Percentiles rank a stretch among this genome's conserved stretches.
phyloP scores from a whole-genome alignment of 2,113 vertebrate species.

The Desmodus rotundus region DNA sequence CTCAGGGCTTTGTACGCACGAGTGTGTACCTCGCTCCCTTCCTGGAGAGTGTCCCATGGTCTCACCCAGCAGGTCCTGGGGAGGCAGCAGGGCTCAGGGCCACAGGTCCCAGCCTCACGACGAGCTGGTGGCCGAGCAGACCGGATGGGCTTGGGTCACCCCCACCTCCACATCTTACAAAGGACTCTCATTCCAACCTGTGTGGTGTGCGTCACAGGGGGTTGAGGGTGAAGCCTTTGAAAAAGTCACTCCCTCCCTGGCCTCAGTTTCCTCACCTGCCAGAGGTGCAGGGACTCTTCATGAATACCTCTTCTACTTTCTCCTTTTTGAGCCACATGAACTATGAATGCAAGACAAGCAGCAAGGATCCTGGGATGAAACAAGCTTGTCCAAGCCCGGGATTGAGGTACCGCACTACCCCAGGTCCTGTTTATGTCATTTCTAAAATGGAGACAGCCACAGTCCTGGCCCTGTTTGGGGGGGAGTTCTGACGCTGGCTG shows the following conservation, averaged over 20 bases:
- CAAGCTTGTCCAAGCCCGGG: fast-evolving
- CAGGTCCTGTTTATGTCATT: background rate
- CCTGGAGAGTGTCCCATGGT: background rate
- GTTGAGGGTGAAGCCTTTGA: fast-evolving
- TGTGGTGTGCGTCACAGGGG: fast-evolving
- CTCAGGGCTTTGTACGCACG: background rate
- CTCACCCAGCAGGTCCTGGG: background rate
- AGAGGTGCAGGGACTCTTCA: background rate
- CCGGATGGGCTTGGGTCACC: fast-evolving
- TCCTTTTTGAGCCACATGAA: background rate
- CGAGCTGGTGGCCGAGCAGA: fast-evolving
- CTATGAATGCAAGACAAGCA: background rate
- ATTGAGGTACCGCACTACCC: no score
- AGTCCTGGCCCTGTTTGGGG: background rate
- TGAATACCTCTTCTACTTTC: background rate
- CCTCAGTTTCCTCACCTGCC: background rate
- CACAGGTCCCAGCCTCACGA: background rate
- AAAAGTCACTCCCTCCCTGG: no score
- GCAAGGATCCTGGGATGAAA: fast-evolving
- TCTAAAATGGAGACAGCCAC: background rate
- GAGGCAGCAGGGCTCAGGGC: background rate
- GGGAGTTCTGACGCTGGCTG: background rate
- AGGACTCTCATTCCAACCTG: background rate
- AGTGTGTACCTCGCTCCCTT: no score
- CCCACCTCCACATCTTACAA: background rate